Evolutionary conservation across 2,888 invertebrate genomes (phyloP), one percentile per base, ranked within the genome.

Genomic region (Aleiodes leptofemur): DNA sequence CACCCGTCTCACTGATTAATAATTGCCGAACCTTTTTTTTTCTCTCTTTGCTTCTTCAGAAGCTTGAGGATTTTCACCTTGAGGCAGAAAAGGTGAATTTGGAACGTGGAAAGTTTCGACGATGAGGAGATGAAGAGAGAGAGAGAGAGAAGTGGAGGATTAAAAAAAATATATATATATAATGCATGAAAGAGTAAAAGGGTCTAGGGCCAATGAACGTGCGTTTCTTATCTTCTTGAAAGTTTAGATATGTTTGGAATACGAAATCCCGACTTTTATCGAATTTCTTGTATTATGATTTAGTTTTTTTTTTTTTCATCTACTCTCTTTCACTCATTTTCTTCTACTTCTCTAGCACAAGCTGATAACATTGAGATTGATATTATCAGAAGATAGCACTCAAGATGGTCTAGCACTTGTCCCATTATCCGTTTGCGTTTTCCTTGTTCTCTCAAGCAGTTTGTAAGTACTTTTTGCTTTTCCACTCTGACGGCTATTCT

Each of bases 391-490:
- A 66, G 43, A 59, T 69, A 61, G 48, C 38, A 43, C 34, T 68
- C 50, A 23, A 55, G 43, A 72, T 64, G 69, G 57, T 64, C 64
- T 71, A 66, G 29, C 73, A 43, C 75, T 78, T 66, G 68, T 59
- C 72, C 73, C 78, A 81, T 82, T 80, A 73, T 64, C 73, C 53
- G 73, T 69, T 81, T 79, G 78, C 80, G 78, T 43, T 43, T 79
- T 74, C 78, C 64, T 73, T 76, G 73, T 77, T 78, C 73, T 71
- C 61, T 76, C 64, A 48, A 64, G 72, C 68, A 79, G 79, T 80
- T 82, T 68, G 77, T 78, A 82, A 83, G 77, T 80, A 78, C 79
- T 83, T 83, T 82, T 81, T 80, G 69, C 69, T 78, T 75, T 57
- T 64, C 64, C n/a, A 31, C 69, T 69, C 68, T 77, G 14, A 70